Base-by-base conservation (phyloP, 2,888 invertebrate species). In the Latrodectus hesperus region DNA sequence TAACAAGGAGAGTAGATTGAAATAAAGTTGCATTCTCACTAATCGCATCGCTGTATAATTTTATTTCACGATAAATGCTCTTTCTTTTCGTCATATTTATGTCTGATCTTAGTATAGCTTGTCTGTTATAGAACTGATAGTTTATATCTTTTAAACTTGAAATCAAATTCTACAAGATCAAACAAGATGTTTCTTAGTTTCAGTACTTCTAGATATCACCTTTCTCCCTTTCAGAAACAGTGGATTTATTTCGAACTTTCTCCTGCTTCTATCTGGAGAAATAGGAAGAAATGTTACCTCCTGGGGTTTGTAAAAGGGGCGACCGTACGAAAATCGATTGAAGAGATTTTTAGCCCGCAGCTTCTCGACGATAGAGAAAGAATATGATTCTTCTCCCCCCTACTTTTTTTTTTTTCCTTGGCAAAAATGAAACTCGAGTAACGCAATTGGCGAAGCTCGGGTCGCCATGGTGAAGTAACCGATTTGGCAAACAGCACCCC, bases 391-490 rank as follows among this genome's bases (percentile, higher is more conserved):
- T 73, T 67, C 67, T 75, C 26, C 22, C 22, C 22, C 22, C 22
- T 22, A 22, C 22, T 22, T 22, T 22, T 22, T 22, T 22, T 22
- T 22, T 22, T 22, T 22, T 22, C 26, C 26, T 53, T 53, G 73
- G 55, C 38, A 52, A 52, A 81, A 81, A 73, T 67, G 53, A 81
- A 65, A 81, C 81, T 26, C 52, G 65, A 55, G 67, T 73, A 71
- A 55, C 71, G 52, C 64, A 60, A 76, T 76, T 76, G 71, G 76
- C 52, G 52, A 55, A 68, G 70, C 26, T 64, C 22, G 55, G 38
- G 84, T 84, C 84, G 77, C 73, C 78, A 84, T 84, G 84, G 84
- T 67, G 65, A 78, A 84, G 65, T 78, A 78, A 78, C 78, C 73
- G 65, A 78, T 84, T 65, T 78, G 53, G 68, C 78, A 84, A 84